Base-by-base conservation (phyloP, 2,113 vertebrate species). In the Charina bottae region DNA sequence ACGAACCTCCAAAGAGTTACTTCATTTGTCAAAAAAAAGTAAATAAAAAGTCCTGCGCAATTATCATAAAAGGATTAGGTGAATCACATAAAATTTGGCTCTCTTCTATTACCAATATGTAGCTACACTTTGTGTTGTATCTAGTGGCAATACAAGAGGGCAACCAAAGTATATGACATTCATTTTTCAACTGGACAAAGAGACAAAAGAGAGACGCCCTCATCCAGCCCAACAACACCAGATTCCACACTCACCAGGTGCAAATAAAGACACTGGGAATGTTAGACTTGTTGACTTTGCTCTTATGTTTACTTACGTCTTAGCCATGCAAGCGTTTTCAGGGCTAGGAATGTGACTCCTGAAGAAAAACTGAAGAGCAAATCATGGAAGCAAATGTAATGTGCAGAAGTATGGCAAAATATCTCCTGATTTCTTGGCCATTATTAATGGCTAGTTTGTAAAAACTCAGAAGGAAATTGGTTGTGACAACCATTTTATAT, bases 171-270 rank as follows among this genome's bases (percentile, higher is more conserved):
- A 33, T 64, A 87, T 54, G 85, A 54, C 62, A 55, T 4, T 59
- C 7, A 21, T 53, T 90, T 54, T 54, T 72, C 46, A 89, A n/a
- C 37, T 33, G 54, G 60, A 90, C 92, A 64, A 88, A 64, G 58
- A 60, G 55, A 87, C 60, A 42, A 91, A 85, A 87, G 72, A 58
- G 78, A 33, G 68, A 37, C 15, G 24, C 3, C 1, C 78, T 84
- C 68, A 19, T 53, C 59, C 15, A 55, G 33, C 37, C 87, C n/a
- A 59, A 85, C 33, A 23, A 26, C 1, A 1, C 0, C 1, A 89
- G 46, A 1, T 91, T 92, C 93, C 89, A 58, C 10, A 60, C 26
- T 90, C 89, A 59, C 37, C 83, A 26, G 60, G 60, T 72, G 72
- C 5, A 55, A 0, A 9, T 83, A 59, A 93, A 91, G n/a, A 58